Evolutionary conservation across 2,797 vertebrate genomes (phyloP).

Genomic region (Syngnathus rostellatus): DNA sequence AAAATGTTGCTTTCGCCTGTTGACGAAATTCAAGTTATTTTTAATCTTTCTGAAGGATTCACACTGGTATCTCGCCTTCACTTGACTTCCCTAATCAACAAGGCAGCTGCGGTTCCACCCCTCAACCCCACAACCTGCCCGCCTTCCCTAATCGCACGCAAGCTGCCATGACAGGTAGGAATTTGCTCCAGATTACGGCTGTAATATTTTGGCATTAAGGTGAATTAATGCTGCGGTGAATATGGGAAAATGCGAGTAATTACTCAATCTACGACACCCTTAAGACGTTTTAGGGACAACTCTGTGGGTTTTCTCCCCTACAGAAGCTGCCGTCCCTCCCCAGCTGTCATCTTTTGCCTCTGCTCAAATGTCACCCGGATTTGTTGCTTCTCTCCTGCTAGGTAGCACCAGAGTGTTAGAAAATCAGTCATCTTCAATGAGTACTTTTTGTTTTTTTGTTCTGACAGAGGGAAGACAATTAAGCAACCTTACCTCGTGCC

Average conservation of each 20-base stretch:
- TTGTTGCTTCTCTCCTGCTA: not conserved
- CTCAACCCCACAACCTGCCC: constrained; percentile 11
- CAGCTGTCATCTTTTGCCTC: constrained; percentile 27
- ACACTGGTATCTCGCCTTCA: not conserved
- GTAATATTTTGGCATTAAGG: constrained; percentile 72
- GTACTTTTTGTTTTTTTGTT: not conserved
- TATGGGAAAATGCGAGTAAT: constrained; percentile 63
- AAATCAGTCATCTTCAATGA: not conserved
- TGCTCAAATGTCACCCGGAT: constrained; percentile 7
- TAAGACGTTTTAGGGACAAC: constrained; percentile 45
- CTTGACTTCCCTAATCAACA: constrained; percentile 1
- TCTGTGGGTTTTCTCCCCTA: constrained; percentile 44
- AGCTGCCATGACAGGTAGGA: constrained; percentile 61
- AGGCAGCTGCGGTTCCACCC: constrained; percentile 2
- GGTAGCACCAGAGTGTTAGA: constrained; percentile 13
- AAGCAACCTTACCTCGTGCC: not conserved
- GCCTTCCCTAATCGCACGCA: constrained; percentile 37
- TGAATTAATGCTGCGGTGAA: constrained; percentile 66
- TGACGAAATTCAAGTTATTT: not conserved
- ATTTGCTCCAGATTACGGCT: constrained; percentile 65
- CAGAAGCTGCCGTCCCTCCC: not conserved
- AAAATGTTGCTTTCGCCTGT: not conserved
- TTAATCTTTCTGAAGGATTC: not conserved
- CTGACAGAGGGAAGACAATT: not conserved
- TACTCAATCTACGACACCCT: constrained; percentile 48